Evolutionary conservation across 2,113 vertebrate species (phyloP).

Genomic region (Diadophis punctatus): DNA sequence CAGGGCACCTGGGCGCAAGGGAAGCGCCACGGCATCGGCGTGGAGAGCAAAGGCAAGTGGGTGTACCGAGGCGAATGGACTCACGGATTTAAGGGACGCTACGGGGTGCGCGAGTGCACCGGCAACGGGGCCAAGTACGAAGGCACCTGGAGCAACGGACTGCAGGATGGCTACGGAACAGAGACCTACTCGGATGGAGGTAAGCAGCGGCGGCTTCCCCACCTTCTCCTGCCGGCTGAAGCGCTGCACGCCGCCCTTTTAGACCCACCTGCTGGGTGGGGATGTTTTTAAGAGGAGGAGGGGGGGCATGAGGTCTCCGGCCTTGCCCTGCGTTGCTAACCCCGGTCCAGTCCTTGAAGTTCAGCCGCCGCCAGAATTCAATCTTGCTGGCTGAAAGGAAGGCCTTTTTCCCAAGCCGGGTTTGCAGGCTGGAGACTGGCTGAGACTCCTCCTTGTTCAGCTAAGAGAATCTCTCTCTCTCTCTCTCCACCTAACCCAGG

Average conservation of each 20-base stretch:
- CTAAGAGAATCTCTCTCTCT: not conserved
- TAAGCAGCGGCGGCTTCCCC: conserved; percentile 63
- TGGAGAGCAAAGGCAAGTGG: conserved; percentile 99
- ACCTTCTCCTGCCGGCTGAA: fast-evolving
- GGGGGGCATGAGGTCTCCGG: not conserved
- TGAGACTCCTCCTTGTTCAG: not conserved
- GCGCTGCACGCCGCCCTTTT: not conserved
- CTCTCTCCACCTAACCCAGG: not conserved
- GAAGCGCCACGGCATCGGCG: conserved; percentile 94
- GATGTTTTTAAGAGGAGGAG: not conserved
- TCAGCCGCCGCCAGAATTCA: not conserved
- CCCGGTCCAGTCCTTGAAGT: conserved; percentile 59
- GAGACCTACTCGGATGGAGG: conserved; percentile 99
- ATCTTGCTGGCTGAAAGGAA: fast-evolving
- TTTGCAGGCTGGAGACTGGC: not conserved
- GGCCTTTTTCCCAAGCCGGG: not conserved
- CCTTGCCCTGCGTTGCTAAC: conserved; percentile 26
- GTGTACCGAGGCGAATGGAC: conserved; percentile 99
- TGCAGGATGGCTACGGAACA: conserved; percentile 97
- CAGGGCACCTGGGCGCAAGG: conserved; percentile 98
- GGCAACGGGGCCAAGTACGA: conserved; percentile 94
- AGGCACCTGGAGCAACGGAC: conserved; percentile 97
- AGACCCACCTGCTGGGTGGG: not conserved
- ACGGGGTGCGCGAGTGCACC: conserved; percentile 92
- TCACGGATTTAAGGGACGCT: conserved; percentile 98